phyloP scores from a whole-genome alignment of 2,797 vertebrate genomes.

The Acanthornis magna region DNA sequence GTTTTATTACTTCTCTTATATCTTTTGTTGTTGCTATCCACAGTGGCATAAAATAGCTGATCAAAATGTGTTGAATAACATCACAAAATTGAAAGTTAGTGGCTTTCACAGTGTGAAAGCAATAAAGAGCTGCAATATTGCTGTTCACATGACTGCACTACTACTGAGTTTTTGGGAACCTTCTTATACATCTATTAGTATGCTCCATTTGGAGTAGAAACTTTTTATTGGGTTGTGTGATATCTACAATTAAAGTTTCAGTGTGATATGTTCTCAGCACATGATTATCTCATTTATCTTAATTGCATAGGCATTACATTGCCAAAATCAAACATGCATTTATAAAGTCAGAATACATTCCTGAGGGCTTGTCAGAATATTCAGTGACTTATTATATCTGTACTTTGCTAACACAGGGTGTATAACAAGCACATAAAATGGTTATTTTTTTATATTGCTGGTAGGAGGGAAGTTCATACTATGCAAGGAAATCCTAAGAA shows the following conservation, averaged over 20 bases:
- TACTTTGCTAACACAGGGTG: not conserved
- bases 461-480: not conserved
- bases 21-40: constrained; percentile 1
- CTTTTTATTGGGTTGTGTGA: constrained; percentile 11
- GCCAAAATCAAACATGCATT: constrained; percentile 34
- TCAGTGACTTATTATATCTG: not conserved
- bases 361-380: constrained; percentile 16
- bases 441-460: not conserved
- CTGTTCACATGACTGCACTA: constrained; percentile 19
- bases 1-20: constrained; percentile 24
- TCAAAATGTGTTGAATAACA: constrained; percentile 51
- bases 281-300: constrained; percentile 53
- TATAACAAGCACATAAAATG: not conserved
- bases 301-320: constrained; percentile 34
- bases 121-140: constrained; percentile 39
- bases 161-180: constrained; percentile 25
- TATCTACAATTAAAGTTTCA: constrained; percentile 49
- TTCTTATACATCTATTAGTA: constrained; percentile 8
- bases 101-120: constrained; percentile 52
- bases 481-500: not conserved
- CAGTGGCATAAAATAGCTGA: constrained; percentile 2
- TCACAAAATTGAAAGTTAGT: constrained; percentile 54
- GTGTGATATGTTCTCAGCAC: not conserved
- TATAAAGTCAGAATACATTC: constrained; percentile 20
- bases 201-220: not conserved